Evolutionary conservation across 2,797 vertebrate genomes (phyloP), one percentile per base, ranked within the genome.

Genomic region (Leptatherina wallacei): DNA sequence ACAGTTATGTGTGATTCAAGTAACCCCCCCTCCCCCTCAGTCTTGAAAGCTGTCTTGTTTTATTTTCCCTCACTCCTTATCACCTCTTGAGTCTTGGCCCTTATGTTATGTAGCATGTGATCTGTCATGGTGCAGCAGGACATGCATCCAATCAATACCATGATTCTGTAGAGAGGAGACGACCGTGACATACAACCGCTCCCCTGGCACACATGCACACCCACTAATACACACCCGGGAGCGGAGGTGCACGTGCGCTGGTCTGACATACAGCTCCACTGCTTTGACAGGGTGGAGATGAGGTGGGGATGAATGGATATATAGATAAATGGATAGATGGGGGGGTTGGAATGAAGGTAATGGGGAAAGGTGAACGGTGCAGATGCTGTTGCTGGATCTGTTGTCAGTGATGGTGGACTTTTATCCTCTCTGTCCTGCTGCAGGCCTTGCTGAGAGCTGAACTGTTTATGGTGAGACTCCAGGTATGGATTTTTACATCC

Each of bases 131-230:
- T 79, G 62, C 78, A 55, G 68, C 13, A 64, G 61, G 81, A 89
- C 75, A 66, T 81, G 61, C 73, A 73, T 85, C 75, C 77, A 82
- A 92, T 93, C 92, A 91, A 93, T 93, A 90, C 89, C 86, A 88
- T 75, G 85, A 88, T 85, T 82, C 89, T 89, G 82, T 82, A 73
- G 81, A 81, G 83, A 78, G 85, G 82, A 80, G 86, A 81, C 27
- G 63, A 68, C 77, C 75, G 9, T 90, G 87, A 92, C 89, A 85
- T 76, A 83, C 85, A 82, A 74, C 78, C 47, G 1, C 75, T 73
- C 69, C 77, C 68, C 77, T 74, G 73, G 70, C 82, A 73, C 57
- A 30, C 78, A 55, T 10, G 42, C 77, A 65, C 72, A n/a, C 18
- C 30, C 75, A 69, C 82, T 44, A 20, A 71, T 33, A 62, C 51